A percentile compares a stretch with the other conserved stretches of the same genome.
phyloP scores from a whole-genome alignment of 2,888 invertebrate genomes.

The Cephus rjabovi region DNA sequence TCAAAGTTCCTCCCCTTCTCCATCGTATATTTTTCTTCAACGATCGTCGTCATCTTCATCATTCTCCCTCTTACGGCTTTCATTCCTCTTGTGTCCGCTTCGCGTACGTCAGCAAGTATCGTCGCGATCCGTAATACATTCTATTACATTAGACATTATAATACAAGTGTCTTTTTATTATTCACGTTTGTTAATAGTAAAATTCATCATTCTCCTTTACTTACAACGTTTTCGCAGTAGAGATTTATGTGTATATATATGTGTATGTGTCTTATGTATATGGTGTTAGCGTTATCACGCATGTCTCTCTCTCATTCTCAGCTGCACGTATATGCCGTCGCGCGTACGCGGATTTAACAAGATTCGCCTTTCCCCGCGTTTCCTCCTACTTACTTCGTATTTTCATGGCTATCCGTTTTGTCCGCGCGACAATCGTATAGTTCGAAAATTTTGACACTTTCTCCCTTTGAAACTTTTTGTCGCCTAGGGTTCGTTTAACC shows the following conservation, averaged over 20 bases:
- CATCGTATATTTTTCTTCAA: too few species aligned
- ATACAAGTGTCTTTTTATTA: constrained; percentile 22
- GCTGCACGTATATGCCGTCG: not conserved
- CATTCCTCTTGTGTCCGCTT: too few species aligned
- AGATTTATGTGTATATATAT: constrained; percentile 7
- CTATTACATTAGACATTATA: constrained; percentile 6
- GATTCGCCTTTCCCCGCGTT: not conserved
- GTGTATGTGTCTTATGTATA: not conserved
- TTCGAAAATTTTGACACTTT: not conserved
- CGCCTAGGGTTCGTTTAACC: not conserved
- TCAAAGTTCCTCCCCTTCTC: too few species aligned
- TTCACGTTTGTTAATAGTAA: constrained; percentile 13
- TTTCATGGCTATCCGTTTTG: not conserved
- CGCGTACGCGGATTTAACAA: too few species aligned
- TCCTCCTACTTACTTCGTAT: not conserved
- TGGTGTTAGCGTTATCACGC: not conserved
- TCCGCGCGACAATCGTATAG: not conserved
- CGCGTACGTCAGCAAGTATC: too few species aligned
- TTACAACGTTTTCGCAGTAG: not conserved
- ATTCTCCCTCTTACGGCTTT: too few species aligned
- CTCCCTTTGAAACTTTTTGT: not conserved
- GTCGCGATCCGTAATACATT: not conserved
- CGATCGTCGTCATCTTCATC: too few species aligned
- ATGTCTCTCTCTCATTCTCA: not conserved
- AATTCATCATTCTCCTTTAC: constrained; percentile 8